A percentile compares a stretch with the other conserved stretches of the same genome.
Conservation (phyloP, 2,888 invertebrate species). For the Horisme vitalbata region DNA sequence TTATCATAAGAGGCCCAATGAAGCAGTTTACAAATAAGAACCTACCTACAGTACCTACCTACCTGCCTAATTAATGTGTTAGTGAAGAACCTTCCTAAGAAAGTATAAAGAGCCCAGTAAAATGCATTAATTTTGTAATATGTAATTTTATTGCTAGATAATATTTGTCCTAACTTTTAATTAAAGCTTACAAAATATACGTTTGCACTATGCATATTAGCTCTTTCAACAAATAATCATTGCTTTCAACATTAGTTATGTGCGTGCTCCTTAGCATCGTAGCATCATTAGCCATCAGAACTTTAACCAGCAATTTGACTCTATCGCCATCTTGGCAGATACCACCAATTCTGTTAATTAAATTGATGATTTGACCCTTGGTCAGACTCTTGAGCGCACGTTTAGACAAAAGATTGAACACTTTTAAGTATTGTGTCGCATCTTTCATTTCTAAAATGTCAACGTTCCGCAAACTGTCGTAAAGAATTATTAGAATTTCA, state of each 20-base stretch:
- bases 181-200: constrained; percentile 41
- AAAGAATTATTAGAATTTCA: constrained; percentile 57
- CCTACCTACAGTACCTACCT: no score
- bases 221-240: constrained; percentile 42
- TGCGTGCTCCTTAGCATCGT: constrained; percentile 53
- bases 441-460: constrained; percentile 54
- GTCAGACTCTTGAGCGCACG: constrained; percentile 58
- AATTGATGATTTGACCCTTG: constrained; percentile 56
- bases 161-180: no score
- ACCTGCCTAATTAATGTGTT: no score
- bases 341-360: constrained; percentile 50
- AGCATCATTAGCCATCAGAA: constrained; percentile 49
- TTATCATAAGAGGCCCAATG: no score
- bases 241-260: constrained; percentile 26
- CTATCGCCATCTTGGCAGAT: constrained; percentile 44
- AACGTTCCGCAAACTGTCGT: constrained; percentile 51
- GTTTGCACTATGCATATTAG: constrained; percentile 48
- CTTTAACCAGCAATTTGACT: constrained; percentile 51
- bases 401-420: constrained; percentile 58
- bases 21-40: no score
- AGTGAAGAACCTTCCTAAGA: no score
- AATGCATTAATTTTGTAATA: no score
- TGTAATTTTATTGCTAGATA: no score
- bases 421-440: constrained; percentile 47
- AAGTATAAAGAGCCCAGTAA: no score